phyloP scores from a whole-genome alignment of 2,888 invertebrate genomes.

The Nephrotoma flavescens region DNA sequence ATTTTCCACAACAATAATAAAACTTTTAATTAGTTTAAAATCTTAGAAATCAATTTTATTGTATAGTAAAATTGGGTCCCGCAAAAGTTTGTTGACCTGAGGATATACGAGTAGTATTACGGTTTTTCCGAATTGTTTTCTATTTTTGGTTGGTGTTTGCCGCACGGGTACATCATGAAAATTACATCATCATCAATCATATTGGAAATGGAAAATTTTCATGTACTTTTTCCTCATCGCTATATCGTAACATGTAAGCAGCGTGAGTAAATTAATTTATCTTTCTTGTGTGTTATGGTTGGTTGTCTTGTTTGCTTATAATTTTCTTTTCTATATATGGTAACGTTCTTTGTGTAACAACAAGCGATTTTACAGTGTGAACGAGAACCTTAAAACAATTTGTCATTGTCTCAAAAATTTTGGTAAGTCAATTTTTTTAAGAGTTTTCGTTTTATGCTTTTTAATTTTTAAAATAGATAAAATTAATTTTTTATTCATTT shows the following conservation, averaged over 20 bases:
- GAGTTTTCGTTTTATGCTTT: background rate
- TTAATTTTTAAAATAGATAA: background rate
- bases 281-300: background rate
- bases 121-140: background rate
- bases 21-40: background rate
- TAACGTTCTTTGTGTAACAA: background rate
- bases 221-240: background rate
- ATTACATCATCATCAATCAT: background rate
- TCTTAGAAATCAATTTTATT: background rate
- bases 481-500: background rate
- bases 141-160: too few species aligned
- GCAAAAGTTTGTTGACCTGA: background rate
- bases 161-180: background rate
- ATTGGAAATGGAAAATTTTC: background rate
- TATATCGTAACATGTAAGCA: background rate
- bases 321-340: background rate
- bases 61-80: background rate
- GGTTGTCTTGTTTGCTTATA: background rate
- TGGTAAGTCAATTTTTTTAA: background rate
- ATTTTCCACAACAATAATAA: background rate
- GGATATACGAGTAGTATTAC: background rate
- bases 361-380: background rate
- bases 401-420: background rate
- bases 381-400: background rate
- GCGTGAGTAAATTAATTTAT: background rate